Percentiles rank a stretch among this genome's conserved stretches.
These are phyloP conservation scores for Poeciliopsis turrubarensis DNA, from an alignment of 2,113 vertebrate species.

Conservation along the genomic window DNA sequence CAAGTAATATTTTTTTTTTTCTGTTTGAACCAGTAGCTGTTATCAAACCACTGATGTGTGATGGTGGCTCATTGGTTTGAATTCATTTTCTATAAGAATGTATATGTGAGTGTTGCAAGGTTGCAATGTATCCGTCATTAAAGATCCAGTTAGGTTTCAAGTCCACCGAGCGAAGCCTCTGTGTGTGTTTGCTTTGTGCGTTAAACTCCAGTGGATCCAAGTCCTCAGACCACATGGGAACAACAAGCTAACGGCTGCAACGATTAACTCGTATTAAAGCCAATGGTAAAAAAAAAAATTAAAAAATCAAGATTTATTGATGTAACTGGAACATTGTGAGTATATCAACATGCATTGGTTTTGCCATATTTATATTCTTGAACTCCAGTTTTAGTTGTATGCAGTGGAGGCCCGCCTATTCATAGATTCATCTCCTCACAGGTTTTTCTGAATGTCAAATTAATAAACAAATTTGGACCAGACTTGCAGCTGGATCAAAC, in stretches of 20 bases:
- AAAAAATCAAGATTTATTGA: not conserved
- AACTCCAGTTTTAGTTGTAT: too few relatives aligned
- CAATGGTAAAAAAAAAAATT: not conserved
- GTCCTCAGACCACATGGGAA: not conserved
- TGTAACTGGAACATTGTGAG: not conserved
- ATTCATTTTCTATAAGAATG: conserved; percentile 79
- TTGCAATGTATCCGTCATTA: conserved; percentile 82
- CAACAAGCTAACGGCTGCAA: not conserved
- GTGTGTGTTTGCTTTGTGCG: not conserved
- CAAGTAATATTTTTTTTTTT: conserved; percentile 60
- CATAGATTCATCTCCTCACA: too few relatives aligned
- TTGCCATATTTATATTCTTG: not conserved
- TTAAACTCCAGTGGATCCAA: not conserved
- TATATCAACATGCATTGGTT: not conserved
- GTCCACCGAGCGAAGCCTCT: not conserved
- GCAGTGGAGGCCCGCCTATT: too few relatives aligned
- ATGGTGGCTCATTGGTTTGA: conserved; percentile 75
- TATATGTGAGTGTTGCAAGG: conserved; percentile 76
- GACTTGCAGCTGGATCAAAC: too few relatives aligned
- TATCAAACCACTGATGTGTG: conserved; percentile 73
- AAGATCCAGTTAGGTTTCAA: conserved; percentile 76
- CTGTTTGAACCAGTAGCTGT: conserved; percentile 70
- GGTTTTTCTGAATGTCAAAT: too few relatives aligned
- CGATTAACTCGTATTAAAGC: not conserved
- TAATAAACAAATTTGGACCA: too few relatives aligned